Evolutionary conservation across 2,113 vertebrate species (phyloP).

Genomic region (Pygoscelis adeliae): DNA sequence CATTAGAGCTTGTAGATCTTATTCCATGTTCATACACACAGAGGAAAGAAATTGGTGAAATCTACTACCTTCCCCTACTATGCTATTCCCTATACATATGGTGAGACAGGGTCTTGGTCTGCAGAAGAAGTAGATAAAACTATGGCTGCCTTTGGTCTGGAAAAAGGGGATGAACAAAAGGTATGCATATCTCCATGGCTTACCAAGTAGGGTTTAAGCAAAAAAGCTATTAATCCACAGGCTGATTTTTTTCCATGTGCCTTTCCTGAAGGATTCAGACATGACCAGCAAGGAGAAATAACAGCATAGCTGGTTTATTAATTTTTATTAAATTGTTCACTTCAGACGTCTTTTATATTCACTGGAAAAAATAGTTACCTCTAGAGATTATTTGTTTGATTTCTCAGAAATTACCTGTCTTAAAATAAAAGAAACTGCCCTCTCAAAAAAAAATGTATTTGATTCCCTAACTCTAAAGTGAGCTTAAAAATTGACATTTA

Average conservation of each 20-base stretch:
- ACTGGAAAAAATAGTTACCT: not conserved
- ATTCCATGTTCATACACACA: not conserved
- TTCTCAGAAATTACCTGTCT: not conserved
- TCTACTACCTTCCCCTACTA: not conserved
- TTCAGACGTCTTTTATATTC: not conserved
- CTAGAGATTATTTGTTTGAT: not conserved
- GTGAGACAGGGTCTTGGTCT: not conserved
- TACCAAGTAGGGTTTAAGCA: not conserved
- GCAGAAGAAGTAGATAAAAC: not conserved
- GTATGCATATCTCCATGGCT: fast-evolving
- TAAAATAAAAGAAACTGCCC: not conserved
- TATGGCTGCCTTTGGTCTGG: fast-evolving
- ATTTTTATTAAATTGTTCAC: not conserved
- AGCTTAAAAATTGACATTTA: not conserved
- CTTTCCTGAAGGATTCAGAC: not conserved
- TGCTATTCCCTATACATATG: not conserved
- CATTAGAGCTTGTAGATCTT: not conserved
- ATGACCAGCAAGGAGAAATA: not conserved
- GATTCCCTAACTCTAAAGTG: not conserved
- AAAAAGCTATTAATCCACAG: not conserved
- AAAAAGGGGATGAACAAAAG: not conserved
- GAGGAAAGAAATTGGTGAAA: not conserved
- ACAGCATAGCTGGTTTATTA: not conserved
- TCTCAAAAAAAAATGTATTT: not conserved
- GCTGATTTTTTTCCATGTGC: not conserved